A percentile compares a stretch with the other conserved stretches of the same genome.
Evolutionary conservation across 2,888 invertebrate species (phyloP).

Genomic region (Steromphala cineraria): DNA sequence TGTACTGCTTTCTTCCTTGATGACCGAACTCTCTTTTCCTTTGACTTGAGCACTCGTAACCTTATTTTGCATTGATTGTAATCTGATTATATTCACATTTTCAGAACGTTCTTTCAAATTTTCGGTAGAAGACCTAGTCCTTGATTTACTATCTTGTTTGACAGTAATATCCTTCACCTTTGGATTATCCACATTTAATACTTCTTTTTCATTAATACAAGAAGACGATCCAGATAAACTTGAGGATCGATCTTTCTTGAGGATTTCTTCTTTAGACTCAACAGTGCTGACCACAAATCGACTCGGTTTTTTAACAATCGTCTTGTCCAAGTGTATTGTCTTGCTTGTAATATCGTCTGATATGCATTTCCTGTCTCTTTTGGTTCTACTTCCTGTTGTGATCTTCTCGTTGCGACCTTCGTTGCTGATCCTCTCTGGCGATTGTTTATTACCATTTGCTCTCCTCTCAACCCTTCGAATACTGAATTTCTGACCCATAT

Average conservation of each 20-base stretch:
- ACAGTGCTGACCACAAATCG: constrained; percentile 24
- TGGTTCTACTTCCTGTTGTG: constrained; percentile 33
- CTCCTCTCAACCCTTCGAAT: constrained; percentile 27
- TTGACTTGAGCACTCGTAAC: constrained; percentile 1
- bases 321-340: not conserved
- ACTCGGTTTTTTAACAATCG: constrained; percentile 19
- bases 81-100: not conserved
- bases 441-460: constrained; percentile 31
- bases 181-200: constrained; percentile 34
- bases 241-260: constrained; percentile 22
- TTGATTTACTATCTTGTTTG: constrained; percentile 42
- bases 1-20: not conserved
- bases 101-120: constrained; percentile 9
- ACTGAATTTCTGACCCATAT: constrained; percentile 43
- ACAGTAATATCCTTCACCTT: constrained; percentile 31
- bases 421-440: constrained; percentile 38
- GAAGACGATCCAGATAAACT: constrained; percentile 26
- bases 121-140: constrained; percentile 33
- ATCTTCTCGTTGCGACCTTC: constrained; percentile 23
- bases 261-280: constrained; percentile 13
- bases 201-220: constrained; percentile 27
- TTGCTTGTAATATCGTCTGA: constrained; percentile 53
- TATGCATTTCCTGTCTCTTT: constrained; percentile 44
- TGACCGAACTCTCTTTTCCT: not conserved
- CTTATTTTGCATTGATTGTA: not conserved